Conservation (phyloP, 2,113 vertebrate species). For the Zapus hudsonius region DNA sequence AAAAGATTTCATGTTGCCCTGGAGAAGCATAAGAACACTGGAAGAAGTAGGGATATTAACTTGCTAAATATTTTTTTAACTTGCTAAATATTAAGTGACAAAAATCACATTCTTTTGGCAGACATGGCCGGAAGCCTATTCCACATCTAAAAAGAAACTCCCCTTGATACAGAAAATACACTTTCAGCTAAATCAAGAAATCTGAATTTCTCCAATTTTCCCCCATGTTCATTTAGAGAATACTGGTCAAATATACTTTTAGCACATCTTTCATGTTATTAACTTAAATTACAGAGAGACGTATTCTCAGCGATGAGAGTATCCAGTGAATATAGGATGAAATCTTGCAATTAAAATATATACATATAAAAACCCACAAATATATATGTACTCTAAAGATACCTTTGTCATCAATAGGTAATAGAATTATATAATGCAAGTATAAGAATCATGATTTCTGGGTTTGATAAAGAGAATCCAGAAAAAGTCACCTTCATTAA, state of each 20-base stretch:
- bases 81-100: slow-evolving; percentile 54
- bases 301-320: neutral
- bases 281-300: slow-evolving; percentile 5
- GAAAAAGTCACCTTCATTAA: neutral
- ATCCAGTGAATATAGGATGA: neutral
- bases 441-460: neutral
- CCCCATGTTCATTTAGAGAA: neutral
- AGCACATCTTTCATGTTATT: neutral
- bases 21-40: neutral
- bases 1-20: slow-evolving; percentile 24
- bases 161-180: neutral
- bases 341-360: neutral
- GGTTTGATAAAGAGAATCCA: slow-evolving; percentile 27
- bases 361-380: too few species aligned
- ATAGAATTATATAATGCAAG: neutral
- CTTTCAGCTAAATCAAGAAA: slow-evolving; percentile 30
- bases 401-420: neutral
- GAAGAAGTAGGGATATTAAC: slow-evolving; percentile 8
- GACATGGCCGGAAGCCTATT: neutral
- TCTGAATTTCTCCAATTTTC: slow-evolving; percentile 38
- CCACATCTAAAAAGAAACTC: slow-evolving; percentile 27
- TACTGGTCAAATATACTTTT: slow-evolving; percentile 15
- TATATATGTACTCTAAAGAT: neutral
- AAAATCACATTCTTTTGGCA: slow-evolving; percentile 26
- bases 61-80: slow-evolving; percentile 54